phyloP scores from a whole-genome alignment of 1,140 invertebrate species.

The Asobara japonica region DNA sequence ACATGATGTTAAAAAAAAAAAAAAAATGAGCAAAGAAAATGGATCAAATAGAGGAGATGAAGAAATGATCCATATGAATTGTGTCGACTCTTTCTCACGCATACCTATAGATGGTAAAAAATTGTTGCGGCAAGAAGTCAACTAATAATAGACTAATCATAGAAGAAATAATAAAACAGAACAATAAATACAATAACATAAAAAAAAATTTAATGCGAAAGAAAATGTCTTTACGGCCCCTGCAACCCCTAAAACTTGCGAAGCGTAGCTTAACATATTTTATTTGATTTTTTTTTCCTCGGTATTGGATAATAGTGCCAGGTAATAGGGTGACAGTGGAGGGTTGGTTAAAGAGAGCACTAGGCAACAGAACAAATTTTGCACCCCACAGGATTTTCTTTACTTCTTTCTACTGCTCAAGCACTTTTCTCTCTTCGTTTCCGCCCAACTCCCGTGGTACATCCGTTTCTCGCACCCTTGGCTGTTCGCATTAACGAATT shows the following conservation, averaged over 20 bases:
- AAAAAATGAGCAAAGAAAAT: not conserved
- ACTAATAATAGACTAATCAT: no score
- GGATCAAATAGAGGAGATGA: not conserved
- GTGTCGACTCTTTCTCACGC: not conserved
- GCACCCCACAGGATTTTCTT: constrained; percentile 36
- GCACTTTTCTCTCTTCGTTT: constrained; percentile 27
- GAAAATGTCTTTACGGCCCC: not conserved
- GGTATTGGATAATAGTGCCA: constrained; percentile 66
- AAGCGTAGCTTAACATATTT: constrained; percentile 66
- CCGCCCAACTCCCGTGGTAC: constrained; percentile 22
- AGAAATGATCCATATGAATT: not conserved
- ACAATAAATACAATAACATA: not conserved
- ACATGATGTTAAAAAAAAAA: not conserved
- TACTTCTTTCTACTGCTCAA: constrained; percentile 16
- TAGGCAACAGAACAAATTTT: constrained; percentile 51
- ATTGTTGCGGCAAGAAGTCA: not conserved
- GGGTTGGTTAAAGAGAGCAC: constrained; percentile 16
- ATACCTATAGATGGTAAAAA: not conserved
- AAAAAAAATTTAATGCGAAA: not conserved
- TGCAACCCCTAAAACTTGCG: constrained; percentile 34
- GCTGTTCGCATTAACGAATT: constrained; percentile 66
- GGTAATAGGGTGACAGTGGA: constrained; percentile 54
- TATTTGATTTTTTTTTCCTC: constrained; percentile 65
- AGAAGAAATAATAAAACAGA: not conserved
- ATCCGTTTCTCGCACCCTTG: constrained; percentile 33